These are phyloP conservation scores for Trachythela sp. DNA, from an alignment of 64 coral and sea anemone genomes.

Conservation along the genomic window DNA sequence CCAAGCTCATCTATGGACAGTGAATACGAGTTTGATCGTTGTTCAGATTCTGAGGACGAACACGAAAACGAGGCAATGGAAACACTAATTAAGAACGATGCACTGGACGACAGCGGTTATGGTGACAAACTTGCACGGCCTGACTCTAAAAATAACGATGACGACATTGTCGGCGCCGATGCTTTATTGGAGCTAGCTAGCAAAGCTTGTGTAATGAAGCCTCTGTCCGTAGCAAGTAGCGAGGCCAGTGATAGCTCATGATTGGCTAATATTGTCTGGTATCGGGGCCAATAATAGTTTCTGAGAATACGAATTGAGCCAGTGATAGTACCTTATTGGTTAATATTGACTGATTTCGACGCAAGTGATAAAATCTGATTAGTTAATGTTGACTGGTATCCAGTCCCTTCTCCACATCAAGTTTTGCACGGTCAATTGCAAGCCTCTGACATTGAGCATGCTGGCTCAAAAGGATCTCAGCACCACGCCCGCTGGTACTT, in stretches of 20 bases:
- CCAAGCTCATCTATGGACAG: conserved; percentile 6
- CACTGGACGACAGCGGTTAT: background rate
- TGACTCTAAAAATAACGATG: background rate
- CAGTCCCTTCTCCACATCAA: background rate
- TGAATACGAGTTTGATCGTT: conserved; percentile 19
- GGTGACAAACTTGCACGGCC: background rate
- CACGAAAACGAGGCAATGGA: background rate
- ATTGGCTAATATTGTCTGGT: background rate
- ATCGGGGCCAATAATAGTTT: background rate
- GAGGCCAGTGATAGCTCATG: background rate
- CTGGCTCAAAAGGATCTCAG: too few species aligned
- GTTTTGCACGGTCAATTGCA: background rate
- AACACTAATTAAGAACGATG: background rate
- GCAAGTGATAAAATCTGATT: background rate
- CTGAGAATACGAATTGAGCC: background rate
- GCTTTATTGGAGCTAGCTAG: background rate
- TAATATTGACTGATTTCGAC: background rate
- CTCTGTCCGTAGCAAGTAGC: background rate
- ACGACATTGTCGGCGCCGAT: background rate
- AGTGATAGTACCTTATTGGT: background rate
- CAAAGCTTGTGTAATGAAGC: conserved; percentile 1
- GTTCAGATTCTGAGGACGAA: background rate
- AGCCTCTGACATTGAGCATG: too few species aligned
- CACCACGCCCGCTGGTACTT: too few species aligned
- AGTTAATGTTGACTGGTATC: background rate